A percentile compares a stretch with the other conserved stretches of the same genome.
Conservation (phyloP, 2,797 vertebrate genomes). For the Psittacula derbiana region DNA sequence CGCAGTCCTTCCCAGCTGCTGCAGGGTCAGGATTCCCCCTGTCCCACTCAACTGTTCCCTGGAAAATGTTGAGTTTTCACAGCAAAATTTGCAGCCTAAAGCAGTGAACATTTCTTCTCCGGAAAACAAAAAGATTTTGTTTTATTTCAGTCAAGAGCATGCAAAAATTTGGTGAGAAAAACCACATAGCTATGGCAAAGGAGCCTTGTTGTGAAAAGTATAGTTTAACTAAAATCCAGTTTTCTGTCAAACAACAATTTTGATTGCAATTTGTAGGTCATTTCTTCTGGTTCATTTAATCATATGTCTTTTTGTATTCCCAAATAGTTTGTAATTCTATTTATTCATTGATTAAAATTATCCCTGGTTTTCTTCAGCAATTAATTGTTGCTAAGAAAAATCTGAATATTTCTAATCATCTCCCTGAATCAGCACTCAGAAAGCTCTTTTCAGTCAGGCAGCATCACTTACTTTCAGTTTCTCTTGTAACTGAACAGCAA, state of each 20-base stretch:
- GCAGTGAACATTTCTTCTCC: not conserved
- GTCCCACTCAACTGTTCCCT: fast-evolving
- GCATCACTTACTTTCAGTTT: not conserved
- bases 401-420: not conserved
- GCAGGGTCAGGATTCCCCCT: fast-evolving
- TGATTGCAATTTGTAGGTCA: not conserved
- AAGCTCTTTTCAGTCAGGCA: not conserved
- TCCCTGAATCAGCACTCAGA: not conserved
- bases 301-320: not conserved
- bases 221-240: not conserved
- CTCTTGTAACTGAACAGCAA: not conserved
- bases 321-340: not conserved
- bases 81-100: not conserved
- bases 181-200: not conserved
- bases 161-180: not conserved
- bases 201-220: not conserved
- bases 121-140: not conserved
- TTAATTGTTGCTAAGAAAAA: not conserved
- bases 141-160: not conserved
- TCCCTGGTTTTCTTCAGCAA: not conserved
- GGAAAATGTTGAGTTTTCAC: not conserved
- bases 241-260: not conserved
- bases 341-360: not conserved
- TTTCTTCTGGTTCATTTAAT: not conserved
- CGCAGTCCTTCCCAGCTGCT: not conserved